These are phyloP conservation scores for Gisinianus flammeolus DNA, from an alignment of 2,888 invertebrate species.

Conservation along the genomic window DNA sequence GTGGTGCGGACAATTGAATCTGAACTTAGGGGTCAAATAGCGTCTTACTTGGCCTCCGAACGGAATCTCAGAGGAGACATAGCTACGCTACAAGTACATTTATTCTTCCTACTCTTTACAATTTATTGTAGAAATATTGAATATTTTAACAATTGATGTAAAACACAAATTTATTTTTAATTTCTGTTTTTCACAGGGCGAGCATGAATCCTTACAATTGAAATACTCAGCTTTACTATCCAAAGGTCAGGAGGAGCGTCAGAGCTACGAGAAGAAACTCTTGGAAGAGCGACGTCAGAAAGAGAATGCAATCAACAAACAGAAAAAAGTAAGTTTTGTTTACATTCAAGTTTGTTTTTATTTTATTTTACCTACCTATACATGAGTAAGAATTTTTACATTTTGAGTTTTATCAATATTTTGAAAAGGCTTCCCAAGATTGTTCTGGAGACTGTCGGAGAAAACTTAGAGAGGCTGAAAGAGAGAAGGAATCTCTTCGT, in stretches of 20 bases:
- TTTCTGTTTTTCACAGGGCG: conserved; percentile 53
- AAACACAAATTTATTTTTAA: too few species aligned
- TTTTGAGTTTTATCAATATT: not conserved
- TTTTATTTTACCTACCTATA: not conserved
- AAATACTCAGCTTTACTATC: conserved; percentile 58
- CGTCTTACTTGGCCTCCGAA: conserved; percentile 56
- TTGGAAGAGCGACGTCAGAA: conserved; percentile 57
- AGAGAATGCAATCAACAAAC: conserved; percentile 57
- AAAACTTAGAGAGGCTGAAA: conserved; percentile 57
- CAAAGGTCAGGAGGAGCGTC: conserved; percentile 58
- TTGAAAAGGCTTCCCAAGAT: conserved; percentile 56
- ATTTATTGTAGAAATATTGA: too few species aligned
- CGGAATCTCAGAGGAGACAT: conserved; percentile 58
- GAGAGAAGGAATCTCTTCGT: conserved; percentile 56
- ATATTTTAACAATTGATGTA: too few species aligned
- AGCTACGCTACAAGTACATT: conserved; percentile 54
- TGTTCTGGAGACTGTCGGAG: conserved; percentile 58
- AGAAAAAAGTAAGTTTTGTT: conserved; percentile 51
- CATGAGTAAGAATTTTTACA: not conserved
- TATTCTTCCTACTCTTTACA: not conserved
- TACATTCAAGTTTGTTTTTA: not conserved
- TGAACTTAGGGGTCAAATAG: conserved; percentile 58
- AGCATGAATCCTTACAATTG: conserved; percentile 58
- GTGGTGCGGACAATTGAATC: conserved; percentile 56
- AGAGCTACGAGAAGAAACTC: conserved; percentile 57